Evolutionary conservation across 2,888 invertebrate genomes (phyloP), one percentile per base, ranked within the genome.

Genomic region (Nomada fucata): DNA sequence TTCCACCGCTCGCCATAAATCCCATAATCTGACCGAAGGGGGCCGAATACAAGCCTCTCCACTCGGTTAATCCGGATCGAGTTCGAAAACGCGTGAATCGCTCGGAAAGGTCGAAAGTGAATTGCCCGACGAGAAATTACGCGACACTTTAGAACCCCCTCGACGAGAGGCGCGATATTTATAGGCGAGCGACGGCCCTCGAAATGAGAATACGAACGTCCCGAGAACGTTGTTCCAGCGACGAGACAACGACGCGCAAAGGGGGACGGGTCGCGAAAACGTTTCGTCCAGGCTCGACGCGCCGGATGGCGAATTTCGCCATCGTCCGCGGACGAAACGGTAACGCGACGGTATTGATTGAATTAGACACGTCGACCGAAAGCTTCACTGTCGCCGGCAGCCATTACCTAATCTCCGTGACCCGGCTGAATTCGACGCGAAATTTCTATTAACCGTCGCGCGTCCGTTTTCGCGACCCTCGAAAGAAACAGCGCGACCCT

Each of bases 271-370:
- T 52, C 36, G 67, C 52, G 52, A 61, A 69, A 61, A 61, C 18
- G 52, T 44, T 68, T 68, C 60, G 68, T 75, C 23, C 67, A 20
- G 2, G 36, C 5, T 52, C 36, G 47, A 44, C 11, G 47, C 36
- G 18, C 29, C 26, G 59, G 11, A 18, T 7, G 36, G 18, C 47
- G 36, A 71, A 64, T 76, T 42, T 36, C 50, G 57, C 44, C 20
- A 26, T 29, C 60, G n/a, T 42, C 9, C 29, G 1, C 11, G 18
- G 42, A 47, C 29, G 53, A 71, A 83, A 61, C 36, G 53, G 69
- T 57, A 61, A 57, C 57, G 20, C n/a, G 60, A 20, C 15, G 76
- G 68, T 80, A 85, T 83, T 26, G 85, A 85, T 85, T 71, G 77
- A 70, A 82, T 76, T 69, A 60, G 76, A 76, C 71, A 26, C 60